Evolutionary conservation across 2,113 vertebrate species (phyloP).

Genomic region (Grallaria varia): DNA sequence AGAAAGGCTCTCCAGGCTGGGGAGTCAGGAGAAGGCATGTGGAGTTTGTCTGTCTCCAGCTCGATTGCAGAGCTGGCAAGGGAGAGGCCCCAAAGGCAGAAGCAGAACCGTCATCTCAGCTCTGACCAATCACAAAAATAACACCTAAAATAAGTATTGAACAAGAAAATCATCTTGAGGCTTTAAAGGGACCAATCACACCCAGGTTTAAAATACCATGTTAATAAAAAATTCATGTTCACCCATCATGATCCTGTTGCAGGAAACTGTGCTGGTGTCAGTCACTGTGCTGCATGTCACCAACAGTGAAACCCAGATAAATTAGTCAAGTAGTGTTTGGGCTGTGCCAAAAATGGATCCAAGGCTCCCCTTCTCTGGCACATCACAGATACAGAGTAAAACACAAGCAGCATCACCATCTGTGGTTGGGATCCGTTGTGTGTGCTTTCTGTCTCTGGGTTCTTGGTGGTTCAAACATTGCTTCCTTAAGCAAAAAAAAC

Average conservation of each 20-base stretch:
- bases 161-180: rapidly evolving
- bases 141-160: neutral
- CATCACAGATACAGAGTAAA: neutral
- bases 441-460: neutral
- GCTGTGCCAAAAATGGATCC: too few species aligned
- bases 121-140: neutral
- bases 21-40: neutral
- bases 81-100: neutral
- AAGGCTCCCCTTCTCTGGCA: neutral
- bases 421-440: neutral
- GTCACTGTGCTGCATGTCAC: neutral
- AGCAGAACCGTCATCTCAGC: neutral
- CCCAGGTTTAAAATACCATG: neutral
- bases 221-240: neutral
- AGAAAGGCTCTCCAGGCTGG: neutral
- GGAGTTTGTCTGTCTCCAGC: neutral
- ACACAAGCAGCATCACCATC: neutral
- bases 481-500: neutral
- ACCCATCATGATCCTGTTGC: rapidly evolving
- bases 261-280: neutral
- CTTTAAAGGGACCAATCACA: neutral
- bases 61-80: neutral
- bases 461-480: neutral
- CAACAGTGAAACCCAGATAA: neutral
- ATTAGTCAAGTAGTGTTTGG: neutral